phyloP scores from a whole-genome alignment of 2,797 vertebrate genomes.

The Peromyscus nudipes region DNA sequence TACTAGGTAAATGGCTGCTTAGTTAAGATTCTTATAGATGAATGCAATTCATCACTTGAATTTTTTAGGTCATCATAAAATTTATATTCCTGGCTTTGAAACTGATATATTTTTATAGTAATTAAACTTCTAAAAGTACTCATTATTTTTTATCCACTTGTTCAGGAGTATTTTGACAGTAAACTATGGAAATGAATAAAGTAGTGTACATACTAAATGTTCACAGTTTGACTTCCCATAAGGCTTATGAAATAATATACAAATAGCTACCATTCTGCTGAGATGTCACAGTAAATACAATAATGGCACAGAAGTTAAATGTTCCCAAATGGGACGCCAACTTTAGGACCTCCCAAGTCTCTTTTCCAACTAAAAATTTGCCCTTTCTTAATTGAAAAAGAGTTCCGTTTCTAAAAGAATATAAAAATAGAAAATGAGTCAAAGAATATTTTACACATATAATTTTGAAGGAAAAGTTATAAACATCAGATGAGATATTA shows the following conservation, averaged over 20 bases:
- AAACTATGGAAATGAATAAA: constrained; percentile 65
- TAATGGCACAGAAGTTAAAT: constrained; percentile 81
- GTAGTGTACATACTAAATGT: constrained; percentile 63
- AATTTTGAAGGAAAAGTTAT: constrained; percentile 74
- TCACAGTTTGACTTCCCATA: constrained; percentile 78
- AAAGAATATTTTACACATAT: constrained; percentile 70
- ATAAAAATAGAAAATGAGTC: constrained; percentile 83
- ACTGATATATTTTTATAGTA: constrained; percentile 43
- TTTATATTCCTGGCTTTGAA: constrained; percentile 56
- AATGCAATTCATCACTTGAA: constrained; percentile 38
- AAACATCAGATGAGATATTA: constrained; percentile 66
- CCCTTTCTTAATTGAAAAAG: constrained; percentile 74
- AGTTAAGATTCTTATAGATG: constrained; percentile 43
- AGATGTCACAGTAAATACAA: constrained; percentile 73
- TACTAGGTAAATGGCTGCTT: not conserved
- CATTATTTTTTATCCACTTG: not conserved
- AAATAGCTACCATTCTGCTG: constrained; percentile 74
- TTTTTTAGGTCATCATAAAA: constrained; percentile 60
- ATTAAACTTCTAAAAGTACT: constrained; percentile 44
- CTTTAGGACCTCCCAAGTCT: constrained; percentile 65
- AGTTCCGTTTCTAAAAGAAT: constrained; percentile 81
- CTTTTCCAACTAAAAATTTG: constrained; percentile 71
- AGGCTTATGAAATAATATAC: constrained; percentile 80
- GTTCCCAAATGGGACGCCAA: constrained; percentile 63
- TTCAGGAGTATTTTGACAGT: constrained; percentile 63